Base-by-base conservation (phyloP, 2,113 vertebrate genomes). In the Myodes glareolus region DNA sequence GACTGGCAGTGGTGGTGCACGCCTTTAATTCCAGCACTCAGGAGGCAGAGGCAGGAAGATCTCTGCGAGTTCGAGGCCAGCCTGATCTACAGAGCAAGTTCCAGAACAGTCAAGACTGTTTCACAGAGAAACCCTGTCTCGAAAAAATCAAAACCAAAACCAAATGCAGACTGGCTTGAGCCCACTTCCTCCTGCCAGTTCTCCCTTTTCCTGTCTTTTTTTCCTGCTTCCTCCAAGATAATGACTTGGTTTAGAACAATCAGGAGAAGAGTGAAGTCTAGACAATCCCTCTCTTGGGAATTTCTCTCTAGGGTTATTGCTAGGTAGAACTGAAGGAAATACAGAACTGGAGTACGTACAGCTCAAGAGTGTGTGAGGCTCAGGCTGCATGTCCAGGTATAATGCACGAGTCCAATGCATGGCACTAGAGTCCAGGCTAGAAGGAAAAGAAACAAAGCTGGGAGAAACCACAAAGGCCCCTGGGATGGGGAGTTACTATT, bases 401-500 rank as follows among this genome's bases (percentile, higher is more conserved):
- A n/a, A 42, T 33, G 36, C 42, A 27, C 42, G 93, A 70, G 61
- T 58, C 19, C 55, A 58, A 19, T 58, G 58, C 47, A 21, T 82
- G 52, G 67, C 73, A 21, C 39, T 50, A 42, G 25, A 63, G 70
- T 73, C 50, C 73, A 73, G 65, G 72, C 90, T 68, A 42, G 10
- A 42, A 88, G 61, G 47, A 78, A 84, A 76, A 77, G 73, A 89
- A n/a, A 91, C 70, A 45, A 70, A 88, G 58, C 82, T 58, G 42
- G 23, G 45, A 94, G 65, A 85, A 81, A 78, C 23, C 80, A 73
- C 76, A 55, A 92, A 93, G 92, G 72, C 42, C 77, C 90, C 42
- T 91, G 88, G 72, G 68, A 58, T 68, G 52, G 92, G 61, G 73
- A 96, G 88, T 90, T 93, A 55, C 88, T 93, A 85, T 80, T 88